Evolutionary conservation across 2,797 vertebrate species (phyloP), one percentile per base, ranked within the genome.

Genomic region (Hephaestus fuliginosus): DNA sequence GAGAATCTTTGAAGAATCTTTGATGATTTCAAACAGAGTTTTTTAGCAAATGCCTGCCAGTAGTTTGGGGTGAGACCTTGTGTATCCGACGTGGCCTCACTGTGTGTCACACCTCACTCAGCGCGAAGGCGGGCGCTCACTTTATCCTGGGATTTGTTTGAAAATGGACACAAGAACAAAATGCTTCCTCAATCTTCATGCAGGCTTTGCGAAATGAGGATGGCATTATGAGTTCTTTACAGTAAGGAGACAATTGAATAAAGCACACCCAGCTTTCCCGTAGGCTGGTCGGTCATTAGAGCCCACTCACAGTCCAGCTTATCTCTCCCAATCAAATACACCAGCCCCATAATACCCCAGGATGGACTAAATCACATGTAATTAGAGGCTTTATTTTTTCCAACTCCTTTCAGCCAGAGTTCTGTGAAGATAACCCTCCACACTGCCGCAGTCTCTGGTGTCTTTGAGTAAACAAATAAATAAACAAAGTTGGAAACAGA

Each of bases 401-500:
- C 73, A 73, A 55, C 74, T 87, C 70, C 73, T 84, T 88, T 88
- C 61, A 79, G 89, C 48, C 64, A 8, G 28, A 70, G 83, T 78
- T 86, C 88, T 90, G 85, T 89, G 84, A 80, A 91, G 91, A 91
- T 91, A 92, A 88, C 86, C 81, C 81, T 56, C 79, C 78, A 66
- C 2, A 11, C 80, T 70, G 76, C 82, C 18, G 72, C 72, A 52
- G 83, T 88, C 93, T 89, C 88, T 89, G 78, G 80, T 89, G 91
- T 93, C 69, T 88, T 70, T 74, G 78, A 83, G 89, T 79, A 90
- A 91, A 90, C 89, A 93, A 93, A 94, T 86, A 89, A 92, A 93
- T 90, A 94, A 93, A 94, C 89, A 92, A 87, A 89, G 89, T 82
- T 87, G 85, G 85, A 89, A 92, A 91, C 89, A 90, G 85, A 83